A percentile compares a stretch with the other conserved stretches of the same genome.
Evolutionary conservation across 2,888 invertebrate genomes (phyloP).

Genomic region (Coleophora deauratella): DNA sequence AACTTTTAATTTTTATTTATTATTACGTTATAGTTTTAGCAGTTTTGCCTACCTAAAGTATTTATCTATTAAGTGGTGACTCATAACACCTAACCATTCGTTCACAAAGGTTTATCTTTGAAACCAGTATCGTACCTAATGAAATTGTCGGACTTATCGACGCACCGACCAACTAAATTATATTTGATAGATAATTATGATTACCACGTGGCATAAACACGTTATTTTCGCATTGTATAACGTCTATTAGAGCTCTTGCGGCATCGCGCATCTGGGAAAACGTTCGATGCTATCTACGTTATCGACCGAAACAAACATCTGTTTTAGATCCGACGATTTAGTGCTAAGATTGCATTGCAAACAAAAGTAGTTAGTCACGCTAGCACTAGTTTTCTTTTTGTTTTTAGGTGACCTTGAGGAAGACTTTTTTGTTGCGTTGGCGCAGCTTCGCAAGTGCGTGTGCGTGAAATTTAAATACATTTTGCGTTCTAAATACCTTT

Average conservation of each 20-base stretch:
- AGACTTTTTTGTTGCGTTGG: constrained; percentile 34
- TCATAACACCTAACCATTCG: too few species aligned
- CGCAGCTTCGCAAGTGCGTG: constrained; percentile 29
- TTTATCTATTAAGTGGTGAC: too few species aligned
- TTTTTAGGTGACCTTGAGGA: constrained; percentile 36
- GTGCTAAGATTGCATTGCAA: constrained; percentile 16
- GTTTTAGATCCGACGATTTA: constrained; percentile 25
- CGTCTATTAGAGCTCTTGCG: constrained; percentile 19
- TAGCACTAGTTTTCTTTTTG: constrained; percentile 32
- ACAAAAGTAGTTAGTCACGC: constrained; percentile 47
- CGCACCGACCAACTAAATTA: too few species aligned
- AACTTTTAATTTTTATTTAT: too few species aligned
- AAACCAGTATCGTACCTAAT: too few species aligned
- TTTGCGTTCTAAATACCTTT: constrained; percentile 22
- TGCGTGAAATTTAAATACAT: constrained; percentile 36
- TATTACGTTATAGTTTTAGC: too few species aligned
- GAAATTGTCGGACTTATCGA: too few species aligned
- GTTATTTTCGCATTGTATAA: constrained; percentile 28
- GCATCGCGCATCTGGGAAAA: constrained; percentile 22
- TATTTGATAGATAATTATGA: constrained; percentile 5
- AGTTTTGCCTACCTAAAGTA: too few species aligned
- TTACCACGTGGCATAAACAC: constrained; percentile 9
- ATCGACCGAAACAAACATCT: constrained; percentile 49
- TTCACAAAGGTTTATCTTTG: too few species aligned
- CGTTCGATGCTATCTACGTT: constrained; percentile 41